Base-by-base conservation (phyloP, 2,113 vertebrate genomes). In the Spilogale gracilis region DNA sequence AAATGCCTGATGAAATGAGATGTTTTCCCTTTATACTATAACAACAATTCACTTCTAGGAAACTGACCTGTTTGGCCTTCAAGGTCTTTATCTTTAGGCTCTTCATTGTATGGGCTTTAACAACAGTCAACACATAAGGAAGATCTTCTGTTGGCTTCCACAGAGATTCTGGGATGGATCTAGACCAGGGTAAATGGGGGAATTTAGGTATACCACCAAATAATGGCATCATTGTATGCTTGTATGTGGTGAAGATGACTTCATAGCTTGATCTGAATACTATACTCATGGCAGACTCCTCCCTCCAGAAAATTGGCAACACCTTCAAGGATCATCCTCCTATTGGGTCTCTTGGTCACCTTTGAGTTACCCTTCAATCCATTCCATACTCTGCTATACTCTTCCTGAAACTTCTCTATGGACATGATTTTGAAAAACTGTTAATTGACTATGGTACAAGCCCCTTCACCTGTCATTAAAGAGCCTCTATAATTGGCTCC, bases 71-170 rank as follows among this genome's bases (percentile, higher is more conserved):
- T 81, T 96, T 85, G 87, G 87, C 73, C 85, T 85, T 78, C 38
- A n/a, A 54, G 50, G 82, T 61, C 88, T 94, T 89, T 58, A 76
- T 87, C 91, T 89, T 80, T 11, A 17, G 58, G 60, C 23, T 96
- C 83, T 63, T 88, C 32, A 50, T 45, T 80, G 38, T 60, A 43
- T n/a, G n/a, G 18, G n/a, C 23, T 82, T 91, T 89, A 71, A 65
- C 61, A 30, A 86, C 16, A 38, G 32, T 65, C 45, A 88, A 45
- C 52, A 45, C 84, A 30, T 87, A 85, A 93, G 63, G 61, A 85
- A 93, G 83, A 89, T 84, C 89, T 94, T 96, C 96, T 95, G 89
- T 94, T 95, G 69, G 30, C 21, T 88, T 91, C 30, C 1, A 45
- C 45, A 69, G 86, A 45, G 0, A 23, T 12, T 43, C 60, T 8